Evolutionary conservation across 2,797 vertebrate species (phyloP).

Genomic region (Cheirogaleus major): DNA sequence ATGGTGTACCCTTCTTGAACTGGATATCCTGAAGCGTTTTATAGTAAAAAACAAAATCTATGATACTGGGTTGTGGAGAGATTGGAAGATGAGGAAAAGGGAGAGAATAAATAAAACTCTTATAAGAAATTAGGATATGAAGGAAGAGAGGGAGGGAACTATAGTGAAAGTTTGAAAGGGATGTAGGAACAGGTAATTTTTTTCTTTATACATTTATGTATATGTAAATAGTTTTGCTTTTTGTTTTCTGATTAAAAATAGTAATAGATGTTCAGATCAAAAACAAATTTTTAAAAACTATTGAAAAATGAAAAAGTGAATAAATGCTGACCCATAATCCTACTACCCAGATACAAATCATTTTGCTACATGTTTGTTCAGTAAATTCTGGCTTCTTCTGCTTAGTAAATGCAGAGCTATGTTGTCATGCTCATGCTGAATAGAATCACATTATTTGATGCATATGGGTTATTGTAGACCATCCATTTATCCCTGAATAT

Average conservation of each 20-base stretch:
- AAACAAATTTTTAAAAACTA: constrained; percentile 5
- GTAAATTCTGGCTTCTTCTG: not conserved
- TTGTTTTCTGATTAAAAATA: not conserved
- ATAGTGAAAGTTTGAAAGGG: not conserved
- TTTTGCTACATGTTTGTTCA: not conserved
- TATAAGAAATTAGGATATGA: not conserved
- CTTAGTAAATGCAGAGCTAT: not conserved
- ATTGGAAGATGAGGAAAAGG: not conserved
- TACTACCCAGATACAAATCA: not conserved
- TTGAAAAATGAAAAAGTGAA: not conserved
- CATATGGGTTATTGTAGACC: not conserved
- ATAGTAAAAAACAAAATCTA: not conserved
- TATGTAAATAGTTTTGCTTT: not conserved
- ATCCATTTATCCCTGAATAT: not conserved
- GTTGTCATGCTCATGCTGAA: not conserved
- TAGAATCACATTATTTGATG: not conserved
- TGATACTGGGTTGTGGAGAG: not conserved
- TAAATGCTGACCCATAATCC: not conserved
- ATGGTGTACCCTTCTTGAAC: not conserved
- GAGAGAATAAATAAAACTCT: not conserved
- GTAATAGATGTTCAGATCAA: not conserved
- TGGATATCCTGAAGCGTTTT: not conserved
- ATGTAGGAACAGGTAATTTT: not conserved
- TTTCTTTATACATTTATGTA: not conserved
- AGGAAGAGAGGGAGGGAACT: not conserved